Evolutionary conservation across 2,113 vertebrate genomes (phyloP).

Genomic region (Neomonachus schauinslandi): DNA sequence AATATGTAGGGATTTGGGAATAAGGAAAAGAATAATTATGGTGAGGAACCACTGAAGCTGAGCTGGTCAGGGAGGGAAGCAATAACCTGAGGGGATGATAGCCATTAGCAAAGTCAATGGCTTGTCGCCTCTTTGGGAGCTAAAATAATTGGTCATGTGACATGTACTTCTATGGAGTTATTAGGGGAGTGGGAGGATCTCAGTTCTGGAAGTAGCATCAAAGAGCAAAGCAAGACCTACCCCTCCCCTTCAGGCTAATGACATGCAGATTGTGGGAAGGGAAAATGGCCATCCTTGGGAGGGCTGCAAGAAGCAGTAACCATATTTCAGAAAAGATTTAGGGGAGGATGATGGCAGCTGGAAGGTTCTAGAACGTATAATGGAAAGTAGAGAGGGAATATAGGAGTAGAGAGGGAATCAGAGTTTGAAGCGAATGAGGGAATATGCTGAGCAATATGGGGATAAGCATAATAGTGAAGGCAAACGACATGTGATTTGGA

Average conservation of each 20-base stretch:
- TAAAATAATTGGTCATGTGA: not conserved
- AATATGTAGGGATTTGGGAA: not conserved
- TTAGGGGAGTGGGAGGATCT: not conserved
- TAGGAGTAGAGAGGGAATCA: too few relatives aligned
- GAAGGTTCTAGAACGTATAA: not conserved
- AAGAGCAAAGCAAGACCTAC: not conserved
- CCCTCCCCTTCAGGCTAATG: fast-evolving
- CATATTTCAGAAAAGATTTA: not conserved
- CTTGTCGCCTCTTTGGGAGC: not conserved
- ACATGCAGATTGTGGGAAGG: not conserved
- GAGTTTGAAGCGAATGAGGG: not conserved
- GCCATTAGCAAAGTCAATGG: not conserved
- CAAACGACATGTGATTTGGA: not conserved
- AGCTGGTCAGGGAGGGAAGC: not conserved
- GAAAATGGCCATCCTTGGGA: not conserved
- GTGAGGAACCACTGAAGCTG: not conserved
- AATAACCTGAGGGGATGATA: not conserved
- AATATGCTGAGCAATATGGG: not conserved
- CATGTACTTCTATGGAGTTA: not conserved
- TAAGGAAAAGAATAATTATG: not conserved
- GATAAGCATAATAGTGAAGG: fast-evolving
- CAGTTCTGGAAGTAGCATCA: not conserved
- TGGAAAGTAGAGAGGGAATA: not conserved
- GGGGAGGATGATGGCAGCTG: not conserved
- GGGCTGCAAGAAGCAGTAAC: too few relatives aligned